Evolutionary conservation across 2,113 vertebrate species (phyloP).

Genomic region (Labeo catla): DNA sequence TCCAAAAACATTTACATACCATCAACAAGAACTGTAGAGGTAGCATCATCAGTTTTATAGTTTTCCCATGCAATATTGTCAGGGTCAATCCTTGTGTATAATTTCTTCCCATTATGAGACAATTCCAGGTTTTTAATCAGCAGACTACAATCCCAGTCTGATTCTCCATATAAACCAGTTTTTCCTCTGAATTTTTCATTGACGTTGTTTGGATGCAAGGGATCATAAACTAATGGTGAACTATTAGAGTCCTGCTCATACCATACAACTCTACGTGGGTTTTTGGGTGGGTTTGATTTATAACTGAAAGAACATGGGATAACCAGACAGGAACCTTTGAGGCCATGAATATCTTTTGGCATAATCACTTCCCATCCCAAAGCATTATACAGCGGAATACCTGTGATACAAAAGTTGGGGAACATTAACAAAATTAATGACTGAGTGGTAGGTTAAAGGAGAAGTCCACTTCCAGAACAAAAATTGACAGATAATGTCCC

Average conservation of each 20-base stretch:
- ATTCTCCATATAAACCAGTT: neutral
- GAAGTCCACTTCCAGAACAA: too few species aligned
- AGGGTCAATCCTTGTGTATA: conserved; percentile 70
- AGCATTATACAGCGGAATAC: neutral
- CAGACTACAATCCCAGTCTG: conserved; percentile 50
- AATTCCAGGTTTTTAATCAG: conserved; percentile 24
- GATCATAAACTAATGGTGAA: conserved; percentile 64
- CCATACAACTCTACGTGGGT: conserved; percentile 28
- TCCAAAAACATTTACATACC: neutral
- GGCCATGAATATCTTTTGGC: neutral
- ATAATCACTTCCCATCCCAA: conserved; percentile 4
- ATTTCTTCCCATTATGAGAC: conserved; percentile 52
- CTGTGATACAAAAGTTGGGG: conserved; percentile 52
- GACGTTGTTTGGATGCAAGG: accelerated
- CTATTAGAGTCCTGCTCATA: neutral
- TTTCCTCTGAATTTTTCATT: conserved; percentile 41
- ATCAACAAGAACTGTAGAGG: conserved; percentile 57
- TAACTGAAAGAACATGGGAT: conserved; percentile 2
- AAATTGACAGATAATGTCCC: too few species aligned
- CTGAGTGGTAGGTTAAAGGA: too few species aligned
- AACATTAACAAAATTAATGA: too few species aligned
- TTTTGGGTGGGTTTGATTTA: neutral
- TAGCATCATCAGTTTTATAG: conserved; percentile 61
- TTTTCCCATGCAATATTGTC: conserved; percentile 57
- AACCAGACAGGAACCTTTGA: neutral